These are phyloP conservation scores for Meriones unguiculatus DNA, from an alignment of 2,113 vertebrate genomes.

Conservation along the genomic window DNA sequence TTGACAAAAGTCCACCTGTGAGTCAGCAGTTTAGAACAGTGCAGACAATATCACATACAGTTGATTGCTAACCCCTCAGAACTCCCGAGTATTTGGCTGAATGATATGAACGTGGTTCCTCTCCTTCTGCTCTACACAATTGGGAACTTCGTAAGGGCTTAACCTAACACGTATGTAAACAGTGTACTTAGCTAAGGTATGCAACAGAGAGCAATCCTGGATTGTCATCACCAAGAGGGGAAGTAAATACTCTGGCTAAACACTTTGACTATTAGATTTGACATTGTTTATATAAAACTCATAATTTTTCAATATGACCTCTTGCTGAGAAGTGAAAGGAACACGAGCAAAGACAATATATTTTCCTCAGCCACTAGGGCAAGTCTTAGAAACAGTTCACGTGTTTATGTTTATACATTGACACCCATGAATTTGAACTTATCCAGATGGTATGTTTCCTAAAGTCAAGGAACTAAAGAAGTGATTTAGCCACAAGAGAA, in stretches of 20 bases:
- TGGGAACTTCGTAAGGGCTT: neutral
- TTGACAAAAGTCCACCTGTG: conserved; percentile 36
- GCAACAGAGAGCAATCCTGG: neutral
- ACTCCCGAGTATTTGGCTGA: conserved; percentile 21
- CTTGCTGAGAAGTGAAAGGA: neutral
- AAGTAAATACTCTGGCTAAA: neutral
- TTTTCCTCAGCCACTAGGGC: neutral
- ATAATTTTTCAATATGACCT: neutral
- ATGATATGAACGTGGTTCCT: neutral
- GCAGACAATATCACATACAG: neutral
- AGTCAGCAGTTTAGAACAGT: neutral
- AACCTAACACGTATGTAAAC: neutral
- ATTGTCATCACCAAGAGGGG: neutral
- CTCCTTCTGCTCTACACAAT: neutral
- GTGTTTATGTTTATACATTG: neutral
- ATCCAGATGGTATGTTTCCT: neutral
- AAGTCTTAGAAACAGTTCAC: neutral
- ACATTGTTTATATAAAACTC: neutral
- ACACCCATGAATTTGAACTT: neutral
- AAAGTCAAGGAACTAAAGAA: neutral
- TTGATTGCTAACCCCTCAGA: neutral
- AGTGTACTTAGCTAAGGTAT: neutral
- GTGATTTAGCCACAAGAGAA: neutral
- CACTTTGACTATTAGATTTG: neutral
- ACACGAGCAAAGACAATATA: neutral